phyloP scores from a whole-genome alignment of 2,888 invertebrate species.

The Aleiodes testaceus region DNA sequence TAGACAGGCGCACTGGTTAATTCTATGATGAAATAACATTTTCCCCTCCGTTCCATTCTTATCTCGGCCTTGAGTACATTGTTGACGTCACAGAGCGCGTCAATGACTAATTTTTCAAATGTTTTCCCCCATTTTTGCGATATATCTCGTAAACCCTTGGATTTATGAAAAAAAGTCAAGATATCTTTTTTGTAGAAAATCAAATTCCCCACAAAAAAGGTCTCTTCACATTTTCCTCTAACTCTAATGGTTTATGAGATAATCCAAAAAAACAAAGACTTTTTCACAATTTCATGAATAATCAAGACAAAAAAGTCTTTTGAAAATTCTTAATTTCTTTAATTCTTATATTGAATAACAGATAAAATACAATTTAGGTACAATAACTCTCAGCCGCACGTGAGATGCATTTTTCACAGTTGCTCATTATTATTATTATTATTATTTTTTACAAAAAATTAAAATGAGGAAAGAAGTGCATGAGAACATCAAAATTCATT shows the following conservation, averaged over 20 bases:
- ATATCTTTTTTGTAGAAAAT: too few relatives aligned
- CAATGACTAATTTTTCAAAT: not conserved
- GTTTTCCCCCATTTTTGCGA: not conserved
- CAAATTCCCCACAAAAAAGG: too few relatives aligned
- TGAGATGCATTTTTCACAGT: slow-evolving; percentile 11
- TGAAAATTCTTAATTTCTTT: slow-evolving; percentile 8
- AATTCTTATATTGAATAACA: slow-evolving; percentile 40
- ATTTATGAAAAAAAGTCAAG: too few relatives aligned
- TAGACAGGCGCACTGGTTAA: slow-evolving; percentile 55
- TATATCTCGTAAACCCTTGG: too few relatives aligned
- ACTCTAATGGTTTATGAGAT: too few relatives aligned
- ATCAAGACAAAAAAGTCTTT: not conserved
- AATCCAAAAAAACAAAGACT: too few relatives aligned
- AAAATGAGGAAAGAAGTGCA: not conserved
- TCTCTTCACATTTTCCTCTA: too few relatives aligned
- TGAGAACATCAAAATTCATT: not conserved
- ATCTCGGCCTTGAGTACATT: slow-evolving; percentile 62
- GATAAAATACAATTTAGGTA: slow-evolving; percentile 38
- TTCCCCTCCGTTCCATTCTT: slow-evolving; percentile 64
- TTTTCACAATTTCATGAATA: not conserved
- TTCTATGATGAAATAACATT: slow-evolving; percentile 62
- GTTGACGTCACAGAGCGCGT: not conserved
- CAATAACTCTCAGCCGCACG: slow-evolving; percentile 33
- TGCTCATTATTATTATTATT: slow-evolving; percentile 7
- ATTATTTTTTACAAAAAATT: not conserved